phyloP scores from a whole-genome alignment of 30 jellyfish, hydroid and myxozoan species.

The Hydractinia symbiolongicarpus region DNA sequence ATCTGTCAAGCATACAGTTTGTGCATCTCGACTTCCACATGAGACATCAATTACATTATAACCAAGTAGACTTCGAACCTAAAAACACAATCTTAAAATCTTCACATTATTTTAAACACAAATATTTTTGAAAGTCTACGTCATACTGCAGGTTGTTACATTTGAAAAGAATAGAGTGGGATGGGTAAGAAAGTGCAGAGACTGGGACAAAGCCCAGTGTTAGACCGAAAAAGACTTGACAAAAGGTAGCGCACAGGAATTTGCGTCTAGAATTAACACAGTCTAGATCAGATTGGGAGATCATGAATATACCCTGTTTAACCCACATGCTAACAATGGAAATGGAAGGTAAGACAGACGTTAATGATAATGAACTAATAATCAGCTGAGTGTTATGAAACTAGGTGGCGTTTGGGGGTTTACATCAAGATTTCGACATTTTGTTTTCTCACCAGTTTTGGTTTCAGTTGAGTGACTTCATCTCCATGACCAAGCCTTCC shows the following conservation, averaged over 20 bases:
- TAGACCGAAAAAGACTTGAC: too few relatives aligned
- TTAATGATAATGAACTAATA: too few relatives aligned
- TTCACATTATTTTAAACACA: not conserved
- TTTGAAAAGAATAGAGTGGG: too few relatives aligned
- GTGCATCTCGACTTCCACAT: conserved; percentile 91
- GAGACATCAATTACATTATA: conserved; percentile 62
- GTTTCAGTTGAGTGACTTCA: conserved; percentile 59
- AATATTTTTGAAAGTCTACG: not conserved
- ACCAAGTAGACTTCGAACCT: conserved; percentile 73
- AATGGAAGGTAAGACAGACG: too few relatives aligned
- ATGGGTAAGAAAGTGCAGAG: too few relatives aligned
- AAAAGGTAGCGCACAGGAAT: not conserved
- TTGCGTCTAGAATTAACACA: not conserved
- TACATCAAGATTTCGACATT: not conserved
- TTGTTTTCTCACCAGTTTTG: conserved; percentile 56
- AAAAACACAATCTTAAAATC: not conserved
- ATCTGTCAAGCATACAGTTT: conserved; percentile 68
- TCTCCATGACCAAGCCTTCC: conserved; percentile 95
- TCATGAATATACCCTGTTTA: not conserved
- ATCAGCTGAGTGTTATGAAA: too few relatives aligned
- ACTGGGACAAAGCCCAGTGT: too few relatives aligned
- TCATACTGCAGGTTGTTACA: not conserved
- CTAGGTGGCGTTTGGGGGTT: too few relatives aligned
- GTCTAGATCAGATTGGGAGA: not conserved
- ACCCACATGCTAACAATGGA: too few relatives aligned